Base-by-base conservation (phyloP, 2,888 invertebrate species). In the Platynereis dumerilii region DNA sequence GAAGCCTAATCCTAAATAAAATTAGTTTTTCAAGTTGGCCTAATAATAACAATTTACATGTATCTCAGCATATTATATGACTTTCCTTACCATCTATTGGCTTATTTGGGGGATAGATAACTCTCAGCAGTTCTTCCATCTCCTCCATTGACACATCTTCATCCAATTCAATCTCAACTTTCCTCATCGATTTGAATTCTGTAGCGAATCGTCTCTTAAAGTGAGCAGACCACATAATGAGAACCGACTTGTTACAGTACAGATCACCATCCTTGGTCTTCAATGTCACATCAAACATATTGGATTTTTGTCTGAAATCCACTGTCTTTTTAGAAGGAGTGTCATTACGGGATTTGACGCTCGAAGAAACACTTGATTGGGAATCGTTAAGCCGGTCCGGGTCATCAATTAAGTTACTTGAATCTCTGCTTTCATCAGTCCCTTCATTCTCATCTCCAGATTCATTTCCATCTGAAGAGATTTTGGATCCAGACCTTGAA, bases 21-120 rank as follows among this genome's bases (percentile, higher is more conserved):
- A n/a, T n/a, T n/a, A n/a, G n/a, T n/a, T n/a, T n/a, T n/a, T n/a
- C n/a, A n/a, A n/a, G n/a, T n/a, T n/a, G n/a, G n/a, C n/a, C n/a
- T n/a, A n/a, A n/a, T n/a, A n/a, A n/a, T n/a, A n/a, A n/a, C n/a
- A n/a, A n/a, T n/a, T n/a, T n/a, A n/a, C n/a, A n/a, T n/a, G n/a
- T n/a, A n/a, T n/a, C n/a, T n/a, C n/a, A n/a, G n/a, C n/a, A n/a
- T n/a, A n/a, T n/a, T n/a, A n/a, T n/a, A n/a, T n/a, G n/a, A n/a
- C n/a, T n/a, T n/a, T n/a, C 3, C 48, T 48, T n/a, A 48, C 48
- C 48, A 48, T 48, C 22, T n/a, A 48, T 48, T 10, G 48, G 48
- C 17, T 48, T 48, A n/a, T 48, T 48, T 7, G 48, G 48, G 7
- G 48, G 48, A 22, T 48, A 48, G n/a, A 48, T 48, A n/a, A 48